Percentiles rank a stretch among this genome's conserved stretches.
These are phyloP conservation scores for Trissolcus brochymenae DNA, from an alignment of 2,888 invertebrate genomes.

Conservation along the genomic window DNA sequence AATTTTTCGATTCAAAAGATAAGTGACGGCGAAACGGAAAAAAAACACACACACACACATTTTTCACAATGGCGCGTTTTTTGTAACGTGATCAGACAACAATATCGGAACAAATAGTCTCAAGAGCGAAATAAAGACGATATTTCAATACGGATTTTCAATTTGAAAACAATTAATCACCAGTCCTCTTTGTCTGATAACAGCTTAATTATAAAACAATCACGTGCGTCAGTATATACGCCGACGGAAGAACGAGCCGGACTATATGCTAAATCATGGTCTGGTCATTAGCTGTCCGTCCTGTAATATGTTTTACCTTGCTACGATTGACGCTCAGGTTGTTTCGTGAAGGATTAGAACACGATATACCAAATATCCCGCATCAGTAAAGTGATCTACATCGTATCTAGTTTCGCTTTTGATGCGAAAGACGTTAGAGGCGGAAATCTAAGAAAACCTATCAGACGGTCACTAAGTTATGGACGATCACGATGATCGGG, in stretches of 20 bases:
- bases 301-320: constrained; percentile 52
- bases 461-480: constrained; percentile 43
- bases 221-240: constrained; percentile 66
- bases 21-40: not conserved
- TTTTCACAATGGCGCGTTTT: constrained; percentile 16
- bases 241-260: constrained; percentile 65
- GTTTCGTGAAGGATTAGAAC: constrained; percentile 44
- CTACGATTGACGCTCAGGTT: constrained; percentile 13
- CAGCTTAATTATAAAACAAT: constrained; percentile 77
- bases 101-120: constrained; percentile 38
- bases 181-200: constrained; percentile 65
- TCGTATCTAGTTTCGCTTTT: constrained; percentile 36
- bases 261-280: constrained; percentile 75
- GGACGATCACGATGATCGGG: constrained; percentile 42
- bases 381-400: constrained; percentile 38
- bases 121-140: constrained; percentile 66
- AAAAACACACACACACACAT: not conserved
- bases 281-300: constrained; percentile 74
- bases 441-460: constrained; percentile 45
- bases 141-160: constrained; percentile 71
- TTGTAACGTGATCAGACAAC: constrained; percentile 27
- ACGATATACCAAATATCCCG: constrained; percentile 47
- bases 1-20: not conserved
- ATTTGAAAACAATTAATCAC: constrained; percentile 76
- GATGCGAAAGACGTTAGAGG: constrained; percentile 20